phyloP scores from a whole-genome alignment of 1,140 invertebrate genomes.

The Rhopalosiphum maidis region DNA sequence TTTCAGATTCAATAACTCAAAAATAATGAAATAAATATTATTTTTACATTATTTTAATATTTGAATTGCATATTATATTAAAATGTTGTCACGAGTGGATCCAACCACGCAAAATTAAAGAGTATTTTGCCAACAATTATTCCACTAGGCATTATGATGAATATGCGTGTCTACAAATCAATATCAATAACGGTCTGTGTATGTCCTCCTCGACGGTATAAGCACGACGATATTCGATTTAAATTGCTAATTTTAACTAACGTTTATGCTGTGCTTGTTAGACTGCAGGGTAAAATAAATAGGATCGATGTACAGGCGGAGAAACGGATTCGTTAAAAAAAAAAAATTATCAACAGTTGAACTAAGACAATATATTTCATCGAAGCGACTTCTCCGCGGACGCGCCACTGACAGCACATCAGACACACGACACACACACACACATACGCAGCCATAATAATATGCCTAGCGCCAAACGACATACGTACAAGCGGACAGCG shows the following conservation, averaged over 20 bases:
- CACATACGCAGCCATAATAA: too few species aligned
- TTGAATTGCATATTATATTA: too few species aligned
- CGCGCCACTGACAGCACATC: neutral
- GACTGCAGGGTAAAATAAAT: neutral
- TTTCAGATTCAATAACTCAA: too few species aligned
- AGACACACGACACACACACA: neutral
- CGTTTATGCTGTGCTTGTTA: neutral
- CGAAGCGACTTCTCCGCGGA: neutral
- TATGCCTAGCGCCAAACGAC: neutral
- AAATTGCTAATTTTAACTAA: neutral
- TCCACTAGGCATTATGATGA: too few species aligned
- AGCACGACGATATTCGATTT: neutral
- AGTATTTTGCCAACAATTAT: too few species aligned
- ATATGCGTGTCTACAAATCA: neutral
- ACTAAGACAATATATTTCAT: neutral
- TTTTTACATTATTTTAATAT: too few species aligned
- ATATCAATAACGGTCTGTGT: neutral
- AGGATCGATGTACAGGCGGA: neutral
- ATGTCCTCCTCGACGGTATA: too few species aligned
- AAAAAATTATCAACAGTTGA: neutral
- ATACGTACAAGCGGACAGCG: neutral
- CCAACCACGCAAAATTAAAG: too few species aligned
- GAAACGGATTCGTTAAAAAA: neutral
- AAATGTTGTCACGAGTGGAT: too few species aligned
- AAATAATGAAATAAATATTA: too few species aligned